These are phyloP conservation scores for Sebastes cheni DNA, from an alignment of 2,797 vertebrate genomes.

Conservation along the genomic window DNA sequence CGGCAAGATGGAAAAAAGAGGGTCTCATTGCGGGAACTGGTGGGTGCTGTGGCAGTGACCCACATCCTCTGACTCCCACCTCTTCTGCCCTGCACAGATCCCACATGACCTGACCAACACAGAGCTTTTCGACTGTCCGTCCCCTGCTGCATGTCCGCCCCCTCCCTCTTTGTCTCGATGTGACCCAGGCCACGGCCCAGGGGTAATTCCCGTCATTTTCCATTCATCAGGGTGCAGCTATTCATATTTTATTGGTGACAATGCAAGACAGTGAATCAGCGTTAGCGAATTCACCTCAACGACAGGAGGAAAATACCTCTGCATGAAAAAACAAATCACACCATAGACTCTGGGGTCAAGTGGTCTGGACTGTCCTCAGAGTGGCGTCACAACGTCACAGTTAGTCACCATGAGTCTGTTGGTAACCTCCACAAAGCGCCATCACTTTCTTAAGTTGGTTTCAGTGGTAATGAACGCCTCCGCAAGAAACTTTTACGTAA, in stretches of 20 bases:
- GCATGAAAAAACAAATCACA: background rate
- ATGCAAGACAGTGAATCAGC: slow-evolving; percentile 54
- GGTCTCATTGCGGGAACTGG: slow-evolving; percentile 75
- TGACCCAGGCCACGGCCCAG: slow-evolving; percentile 16
- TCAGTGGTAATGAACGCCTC: background rate
- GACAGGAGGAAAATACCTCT: slow-evolving; percentile 50
- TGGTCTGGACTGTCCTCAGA: slow-evolving; percentile 10
- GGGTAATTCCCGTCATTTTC: slow-evolving; percentile 65
- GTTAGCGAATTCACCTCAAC: background rate
- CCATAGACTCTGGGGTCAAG: slow-evolving; percentile 18
- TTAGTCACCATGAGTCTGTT: slow-evolving; percentile 42
- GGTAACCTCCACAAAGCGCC: background rate
- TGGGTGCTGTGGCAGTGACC: slow-evolving; percentile 74
- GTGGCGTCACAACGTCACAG: background rate
- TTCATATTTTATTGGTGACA: slow-evolving; percentile 38
- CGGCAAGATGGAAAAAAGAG: slow-evolving; percentile 63
- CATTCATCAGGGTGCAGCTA: slow-evolving; percentile 38
- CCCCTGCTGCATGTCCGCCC: background rate
- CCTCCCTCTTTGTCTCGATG: slow-evolving; percentile 28
- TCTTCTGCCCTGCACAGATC: slow-evolving; percentile 14
- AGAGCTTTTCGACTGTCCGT: slow-evolving; percentile 11
- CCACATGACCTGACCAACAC: slow-evolving; percentile 55
- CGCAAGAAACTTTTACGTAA: slow-evolving; percentile 24
- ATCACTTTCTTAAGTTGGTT: background rate
- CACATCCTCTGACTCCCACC: slow-evolving; percentile 69